A percentile compares a stretch with the other conserved stretches of the same genome.
phyloP scores from a whole-genome alignment of 2,797 vertebrate genomes.

The Siniperca scherzeri region DNA sequence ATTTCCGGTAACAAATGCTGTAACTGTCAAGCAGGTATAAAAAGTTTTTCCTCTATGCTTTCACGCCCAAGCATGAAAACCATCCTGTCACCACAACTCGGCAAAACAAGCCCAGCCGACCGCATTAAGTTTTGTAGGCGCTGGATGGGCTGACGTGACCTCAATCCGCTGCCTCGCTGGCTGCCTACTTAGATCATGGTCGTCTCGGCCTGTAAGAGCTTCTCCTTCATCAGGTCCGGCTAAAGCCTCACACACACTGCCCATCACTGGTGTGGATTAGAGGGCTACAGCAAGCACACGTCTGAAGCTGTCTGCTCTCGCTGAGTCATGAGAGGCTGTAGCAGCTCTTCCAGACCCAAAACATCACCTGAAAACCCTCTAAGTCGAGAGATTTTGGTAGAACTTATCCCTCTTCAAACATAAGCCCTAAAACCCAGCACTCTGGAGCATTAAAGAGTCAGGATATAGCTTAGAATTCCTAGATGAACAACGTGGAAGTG shows the following conservation, averaged over 20 bases:
- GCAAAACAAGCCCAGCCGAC: slow-evolving; percentile 6
- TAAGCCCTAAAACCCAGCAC: slow-evolving; percentile 51
- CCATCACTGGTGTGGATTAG: slow-evolving; percentile 61
- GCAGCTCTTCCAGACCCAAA: slow-evolving; percentile 7
- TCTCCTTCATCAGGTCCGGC: slow-evolving; percentile 57
- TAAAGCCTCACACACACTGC: slow-evolving; percentile 39
- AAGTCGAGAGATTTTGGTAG: slow-evolving; percentile 19
- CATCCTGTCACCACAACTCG: slow-evolving; percentile 7
- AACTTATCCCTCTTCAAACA: slow-evolving; percentile 33
- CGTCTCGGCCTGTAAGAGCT: slow-evolving; percentile 44
- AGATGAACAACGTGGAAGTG: slow-evolving; percentile 32
- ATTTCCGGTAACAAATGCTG: background rate
- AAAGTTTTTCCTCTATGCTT: background rate
- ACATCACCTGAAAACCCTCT: slow-evolving; percentile 42
- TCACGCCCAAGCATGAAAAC: background rate
- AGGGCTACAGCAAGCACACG: slow-evolving; percentile 18
- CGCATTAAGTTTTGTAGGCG: slow-evolving; percentile 43
- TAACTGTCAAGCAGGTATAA: background rate
- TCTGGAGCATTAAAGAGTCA: slow-evolving; percentile 27
- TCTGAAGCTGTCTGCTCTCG: slow-evolving; percentile 29
- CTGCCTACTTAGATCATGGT: slow-evolving; percentile 55
- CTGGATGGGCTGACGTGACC: slow-evolving; percentile 63
- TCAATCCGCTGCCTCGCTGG: slow-evolving; percentile 59
- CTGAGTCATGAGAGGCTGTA: slow-evolving; percentile 31
- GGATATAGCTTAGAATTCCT: slow-evolving; percentile 20